Percentiles rank a stretch among this genome's conserved stretches.
These are phyloP conservation scores for Rhopalosiphum maidis DNA, from an alignment of 1,140 invertebrate species.

Conservation along the genomic window DNA sequence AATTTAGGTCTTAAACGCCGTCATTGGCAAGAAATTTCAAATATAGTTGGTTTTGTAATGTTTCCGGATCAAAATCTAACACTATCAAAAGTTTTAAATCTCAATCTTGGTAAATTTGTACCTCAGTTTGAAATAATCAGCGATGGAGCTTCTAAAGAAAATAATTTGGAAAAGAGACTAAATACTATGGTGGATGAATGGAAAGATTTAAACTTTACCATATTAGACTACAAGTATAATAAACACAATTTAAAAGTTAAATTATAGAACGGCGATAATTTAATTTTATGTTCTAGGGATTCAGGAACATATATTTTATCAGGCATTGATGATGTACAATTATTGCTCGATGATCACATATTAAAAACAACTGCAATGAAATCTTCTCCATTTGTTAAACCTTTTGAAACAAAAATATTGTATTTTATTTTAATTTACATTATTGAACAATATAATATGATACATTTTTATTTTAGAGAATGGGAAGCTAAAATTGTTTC, in stretches of 20 bases:
- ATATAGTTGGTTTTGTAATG: conserved; percentile 92
- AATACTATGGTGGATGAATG: conserved; percentile 93
- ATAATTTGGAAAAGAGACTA: conserved; percentile 87
- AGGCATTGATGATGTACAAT: conserved; percentile 92
- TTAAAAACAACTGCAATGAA: conserved; percentile 98
- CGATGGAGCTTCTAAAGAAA: conserved; percentile 96
- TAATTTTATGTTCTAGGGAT: conserved; percentile 68
- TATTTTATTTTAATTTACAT: conserved; percentile 8
- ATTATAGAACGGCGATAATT: background rate
- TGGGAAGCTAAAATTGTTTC: conserved; percentile 81
- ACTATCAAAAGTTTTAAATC: conserved; percentile 89
- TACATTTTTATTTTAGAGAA: conserved; percentile 64
- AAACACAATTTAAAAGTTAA: background rate
- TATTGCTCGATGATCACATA: conserved; percentile 94
- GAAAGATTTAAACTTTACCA: conserved; percentile 83
- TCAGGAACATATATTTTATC: conserved; percentile 91
- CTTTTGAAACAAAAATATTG: conserved; percentile 72
- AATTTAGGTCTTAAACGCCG: conserved; percentile 91
- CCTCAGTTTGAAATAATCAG: conserved; percentile 91
- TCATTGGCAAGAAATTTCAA: conserved; percentile 95
- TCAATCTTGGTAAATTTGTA: conserved; percentile 88
- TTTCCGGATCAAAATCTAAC: conserved; percentile 84
- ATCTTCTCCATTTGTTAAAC: conserved; percentile 95
- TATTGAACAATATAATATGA: background rate
- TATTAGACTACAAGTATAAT: conserved; percentile 70